Conservation (phyloP, 37 sponge, comb jelly and placozoan genomes). For the Spongilla lacustris region DNA sequence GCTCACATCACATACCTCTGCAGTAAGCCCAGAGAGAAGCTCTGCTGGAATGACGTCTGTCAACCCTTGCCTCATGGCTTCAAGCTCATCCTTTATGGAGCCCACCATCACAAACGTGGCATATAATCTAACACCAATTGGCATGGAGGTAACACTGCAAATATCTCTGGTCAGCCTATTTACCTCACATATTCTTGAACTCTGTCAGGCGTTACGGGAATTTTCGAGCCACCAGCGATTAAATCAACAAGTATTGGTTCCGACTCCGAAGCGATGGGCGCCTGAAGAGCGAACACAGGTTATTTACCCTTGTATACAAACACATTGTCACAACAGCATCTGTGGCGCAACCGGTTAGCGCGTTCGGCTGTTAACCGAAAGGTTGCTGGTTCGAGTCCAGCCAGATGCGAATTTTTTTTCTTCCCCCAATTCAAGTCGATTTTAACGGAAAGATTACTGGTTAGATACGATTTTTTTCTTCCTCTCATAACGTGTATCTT, state of each 20-base stretch:
- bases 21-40: slow-evolving; percentile 78
- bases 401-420: slow-evolving; percentile 49
- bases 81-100: slow-evolving; percentile 80
- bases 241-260: slow-evolving; percentile 72
- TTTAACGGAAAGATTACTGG: too few relatives aligned
- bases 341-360: slow-evolving; percentile 81
- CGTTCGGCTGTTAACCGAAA: slow-evolving; percentile 83
- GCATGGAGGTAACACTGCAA: too few relatives aligned
- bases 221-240: slow-evolving; percentile 75
- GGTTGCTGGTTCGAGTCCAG: slow-evolving; percentile 79
- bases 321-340: slow-evolving; percentile 6
- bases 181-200: slow-evolving; percentile 88
- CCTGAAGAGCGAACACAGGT: slow-evolving; percentile 39
- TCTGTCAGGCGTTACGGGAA: slow-evolving; percentile 82
- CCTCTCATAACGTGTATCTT: not conserved
- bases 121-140: slow-evolving; percentile 55
- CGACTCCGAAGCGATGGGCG: slow-evolving; percentile 45
- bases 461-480: too few relatives aligned
- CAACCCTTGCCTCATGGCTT: slow-evolving; percentile 83
- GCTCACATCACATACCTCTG: slow-evolving; percentile 69
- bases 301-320: not conserved
- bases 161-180: too few relatives aligned
- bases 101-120: slow-evolving; percentile 85
- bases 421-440: slow-evolving; percentile 4
- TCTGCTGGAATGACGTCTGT: slow-evolving; percentile 79